phyloP scores from a whole-genome alignment of 1,140 invertebrate genomes.

The Dendroctonus valens region DNA sequence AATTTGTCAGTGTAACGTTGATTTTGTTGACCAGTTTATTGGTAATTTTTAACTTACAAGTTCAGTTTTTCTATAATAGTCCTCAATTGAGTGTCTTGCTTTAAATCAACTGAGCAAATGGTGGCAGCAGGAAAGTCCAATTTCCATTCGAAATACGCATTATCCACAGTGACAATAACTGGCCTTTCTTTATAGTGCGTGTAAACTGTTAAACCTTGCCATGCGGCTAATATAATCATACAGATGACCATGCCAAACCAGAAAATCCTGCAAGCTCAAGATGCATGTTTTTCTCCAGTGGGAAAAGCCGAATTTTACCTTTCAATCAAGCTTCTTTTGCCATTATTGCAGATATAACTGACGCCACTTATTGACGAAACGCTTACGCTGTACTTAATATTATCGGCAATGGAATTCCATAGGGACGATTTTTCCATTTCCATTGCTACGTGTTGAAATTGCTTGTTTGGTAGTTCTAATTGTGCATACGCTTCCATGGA shows the following conservation, averaged over 20 bases:
- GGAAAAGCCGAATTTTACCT: conserved; percentile 12
- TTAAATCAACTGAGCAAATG: conserved; percentile 31
- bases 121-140: conserved; percentile 27
- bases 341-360: conserved; percentile 4
- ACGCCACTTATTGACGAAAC: conserved; percentile 23
- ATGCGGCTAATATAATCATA: conserved; percentile 7
- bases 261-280: conserved; percentile 14
- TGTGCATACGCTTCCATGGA: too few relatives aligned
- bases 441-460: too few relatives aligned
- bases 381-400: conserved; percentile 10
- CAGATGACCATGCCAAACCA: conserved; percentile 1
- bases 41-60: background rate
- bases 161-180: conserved; percentile 34
- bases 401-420: too few relatives aligned
- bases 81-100: background rate
- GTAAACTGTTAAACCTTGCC: conserved; percentile 25
- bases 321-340: conserved; percentile 21
- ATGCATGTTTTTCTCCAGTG: background rate
- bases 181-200: conserved; percentile 33
- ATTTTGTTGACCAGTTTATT: too few relatives aligned
- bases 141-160: conserved; percentile 33
- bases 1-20: too few relatives aligned
- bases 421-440: too few relatives aligned
- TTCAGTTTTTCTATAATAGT: conserved; percentile 7
- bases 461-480: too few relatives aligned